These are phyloP conservation scores for Phallusia fumigata DNA, from an alignment of 23 tunicate genomes.

Conservation along the genomic window DNA sequence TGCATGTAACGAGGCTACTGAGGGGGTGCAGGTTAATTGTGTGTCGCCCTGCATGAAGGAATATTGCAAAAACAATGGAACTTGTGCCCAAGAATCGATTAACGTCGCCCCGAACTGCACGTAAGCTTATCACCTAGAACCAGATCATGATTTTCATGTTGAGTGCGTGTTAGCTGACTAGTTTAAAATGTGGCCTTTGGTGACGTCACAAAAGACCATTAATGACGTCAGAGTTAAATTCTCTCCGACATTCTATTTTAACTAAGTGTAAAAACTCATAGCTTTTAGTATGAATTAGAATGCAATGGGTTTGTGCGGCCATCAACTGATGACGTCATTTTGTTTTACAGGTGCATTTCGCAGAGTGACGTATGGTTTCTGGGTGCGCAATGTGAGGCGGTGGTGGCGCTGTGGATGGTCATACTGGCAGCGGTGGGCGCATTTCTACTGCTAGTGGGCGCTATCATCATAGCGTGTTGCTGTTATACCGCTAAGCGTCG, in stretches of 20 bases:
- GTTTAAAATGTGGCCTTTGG: too few relatives aligned
- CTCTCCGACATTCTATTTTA: too few relatives aligned
- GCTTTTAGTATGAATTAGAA: too few relatives aligned
- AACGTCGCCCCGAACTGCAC: slow-evolving; percentile 52
- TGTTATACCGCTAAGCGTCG: slow-evolving; percentile 38
- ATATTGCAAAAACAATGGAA: slow-evolving; percentile 68
- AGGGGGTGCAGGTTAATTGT: slow-evolving; percentile 45
- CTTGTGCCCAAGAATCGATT: slow-evolving; percentile 44
- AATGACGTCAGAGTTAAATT: too few relatives aligned
- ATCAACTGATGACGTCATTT: too few relatives aligned
- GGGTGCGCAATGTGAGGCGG: slow-evolving; percentile 57
- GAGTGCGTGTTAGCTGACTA: too few relatives aligned
- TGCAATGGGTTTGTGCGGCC: too few relatives aligned
- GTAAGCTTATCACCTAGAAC: too few relatives aligned
- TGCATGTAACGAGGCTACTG: slow-evolving; percentile 50
- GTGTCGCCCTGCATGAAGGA: slow-evolving; percentile 55
- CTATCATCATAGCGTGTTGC: slow-evolving; percentile 56
- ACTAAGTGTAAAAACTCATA: too few relatives aligned
- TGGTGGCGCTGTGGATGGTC: slow-evolving; percentile 71
- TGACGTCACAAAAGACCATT: too few relatives aligned
- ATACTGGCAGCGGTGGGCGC: slow-evolving; percentile 38
- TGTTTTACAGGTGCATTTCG: slow-evolving; percentile 50
- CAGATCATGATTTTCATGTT: too few relatives aligned
- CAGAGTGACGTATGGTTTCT: slow-evolving; percentile 56
- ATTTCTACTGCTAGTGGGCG: slow-evolving; percentile 48